Evolutionary conservation across 2,113 vertebrate genomes (phyloP).

Genomic region (Rhea pennata): DNA sequence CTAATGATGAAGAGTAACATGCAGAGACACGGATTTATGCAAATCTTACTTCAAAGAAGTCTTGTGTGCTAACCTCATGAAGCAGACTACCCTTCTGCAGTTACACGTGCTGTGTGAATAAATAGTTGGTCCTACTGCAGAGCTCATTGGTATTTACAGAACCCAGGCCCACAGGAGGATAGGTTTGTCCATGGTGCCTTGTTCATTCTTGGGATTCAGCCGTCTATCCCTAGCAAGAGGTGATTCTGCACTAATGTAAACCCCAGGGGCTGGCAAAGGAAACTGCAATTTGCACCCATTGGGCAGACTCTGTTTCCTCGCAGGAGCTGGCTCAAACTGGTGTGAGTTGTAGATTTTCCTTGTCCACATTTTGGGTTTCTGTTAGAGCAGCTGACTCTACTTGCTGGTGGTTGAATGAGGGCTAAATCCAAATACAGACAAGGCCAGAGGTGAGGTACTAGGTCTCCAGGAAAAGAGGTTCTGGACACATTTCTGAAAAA

Average conservation of each 20-base stretch:
- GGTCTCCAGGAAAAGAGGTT: conserved; percentile 26
- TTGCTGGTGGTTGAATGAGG: conserved; percentile 31
- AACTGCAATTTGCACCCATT: neutral
- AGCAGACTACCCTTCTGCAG: conserved; percentile 37
- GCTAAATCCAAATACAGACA: conserved; percentile 29
- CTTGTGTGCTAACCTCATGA: neutral
- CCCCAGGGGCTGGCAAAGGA: conserved; percentile 7
- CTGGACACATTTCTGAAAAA: conserved; percentile 5
- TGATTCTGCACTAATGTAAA: conserved; percentile 31
- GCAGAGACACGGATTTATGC: conserved; percentile 50
- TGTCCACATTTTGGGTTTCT: conserved; percentile 8
- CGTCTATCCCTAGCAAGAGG: neutral
- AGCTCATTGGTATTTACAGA: conserved; percentile 66
- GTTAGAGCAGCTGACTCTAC: conserved; percentile 1
- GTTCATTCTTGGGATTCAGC: conserved; percentile 50
- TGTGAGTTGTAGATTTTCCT: conserved; percentile 29
- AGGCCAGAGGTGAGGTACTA: conserved; percentile 15
- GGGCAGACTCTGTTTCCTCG: neutral
- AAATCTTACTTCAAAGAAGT: conserved; percentile 52
- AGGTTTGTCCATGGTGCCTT: conserved; percentile 43
- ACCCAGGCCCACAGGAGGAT: conserved; percentile 47
- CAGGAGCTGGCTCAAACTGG: neutral
- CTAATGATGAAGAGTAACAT: conserved; percentile 60
- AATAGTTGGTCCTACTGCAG: conserved; percentile 17
- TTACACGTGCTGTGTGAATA: neutral